Evolutionary conservation across 2,113 vertebrate species (phyloP).

Genomic region (Hoplias malabaricus): DNA sequence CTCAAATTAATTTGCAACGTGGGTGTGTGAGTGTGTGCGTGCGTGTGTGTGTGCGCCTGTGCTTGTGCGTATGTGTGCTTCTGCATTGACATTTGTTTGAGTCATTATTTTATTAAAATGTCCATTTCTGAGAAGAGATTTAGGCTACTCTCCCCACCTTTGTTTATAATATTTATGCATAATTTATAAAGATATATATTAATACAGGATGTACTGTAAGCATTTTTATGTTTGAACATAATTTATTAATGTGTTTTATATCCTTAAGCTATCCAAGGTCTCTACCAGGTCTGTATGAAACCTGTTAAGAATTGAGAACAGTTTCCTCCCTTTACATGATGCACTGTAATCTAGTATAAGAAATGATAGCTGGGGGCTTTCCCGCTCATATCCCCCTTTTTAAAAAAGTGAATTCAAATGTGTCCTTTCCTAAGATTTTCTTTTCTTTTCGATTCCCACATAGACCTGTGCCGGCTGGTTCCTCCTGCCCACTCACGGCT

Average conservation of each 20-base stretch:
- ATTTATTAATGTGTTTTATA: not conserved
- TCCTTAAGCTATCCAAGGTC: not conserved
- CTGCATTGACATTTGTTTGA: no score
- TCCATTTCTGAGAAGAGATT: no score
- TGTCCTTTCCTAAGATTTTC: not conserved
- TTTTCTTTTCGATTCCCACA: not conserved
- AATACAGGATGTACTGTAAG: not conserved
- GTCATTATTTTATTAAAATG: no score
- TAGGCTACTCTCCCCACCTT: no score
- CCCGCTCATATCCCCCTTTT: slow-evolving; percentile 13
- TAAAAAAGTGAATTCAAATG: slow-evolving; percentile 9
- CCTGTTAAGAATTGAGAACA: not conserved
- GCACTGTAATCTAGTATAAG: not conserved
- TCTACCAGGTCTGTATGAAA: not conserved
- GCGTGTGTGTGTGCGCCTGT: no score
- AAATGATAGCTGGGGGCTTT: slow-evolving; percentile 6
- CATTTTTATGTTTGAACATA: not conserved
- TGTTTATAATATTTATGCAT: not conserved
- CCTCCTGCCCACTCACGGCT: not conserved
- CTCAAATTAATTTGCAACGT: not conserved
- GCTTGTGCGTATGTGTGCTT: no score
- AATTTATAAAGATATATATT: not conserved
- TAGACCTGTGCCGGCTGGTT: not conserved
- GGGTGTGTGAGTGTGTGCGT: not conserved
- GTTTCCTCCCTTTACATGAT: not conserved